phyloP scores from a whole-genome alignment of 2,797 vertebrate genomes.

The Calcarius lapponicus region DNA sequence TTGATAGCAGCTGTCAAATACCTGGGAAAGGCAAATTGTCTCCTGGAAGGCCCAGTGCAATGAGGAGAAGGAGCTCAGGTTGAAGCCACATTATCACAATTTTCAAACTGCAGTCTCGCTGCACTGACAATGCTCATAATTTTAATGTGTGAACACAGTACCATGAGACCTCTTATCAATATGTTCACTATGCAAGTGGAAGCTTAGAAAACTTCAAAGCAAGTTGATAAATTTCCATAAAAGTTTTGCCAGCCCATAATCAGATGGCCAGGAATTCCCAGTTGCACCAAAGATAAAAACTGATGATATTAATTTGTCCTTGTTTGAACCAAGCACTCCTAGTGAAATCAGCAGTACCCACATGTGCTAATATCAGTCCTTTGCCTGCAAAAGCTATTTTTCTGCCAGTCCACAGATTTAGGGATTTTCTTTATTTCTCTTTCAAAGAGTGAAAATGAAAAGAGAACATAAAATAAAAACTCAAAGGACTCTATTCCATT shows the following conservation, averaged over 20 bases:
- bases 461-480: conserved; percentile 34
- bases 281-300: conserved; percentile 31
- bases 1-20: neutral
- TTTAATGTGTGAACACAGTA: conserved; percentile 8
- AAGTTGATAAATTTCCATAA: conserved; percentile 33
- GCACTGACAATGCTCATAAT: neutral
- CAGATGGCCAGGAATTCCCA: conserved; percentile 24
- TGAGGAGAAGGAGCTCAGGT: neutral
- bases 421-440: conserved; percentile 32
- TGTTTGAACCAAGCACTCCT: conserved; percentile 4
- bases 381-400: conserved; percentile 11
- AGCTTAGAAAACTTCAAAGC: conserved; percentile 41
- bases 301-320: conserved; percentile 36
- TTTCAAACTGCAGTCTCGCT: neutral
- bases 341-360: conserved; percentile 5
- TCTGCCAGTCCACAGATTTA: conserved; percentile 6
- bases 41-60: neutral
- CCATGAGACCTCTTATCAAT: conserved; percentile 25
- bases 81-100: neutral
- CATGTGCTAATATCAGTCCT: neutral
- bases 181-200: neutral
- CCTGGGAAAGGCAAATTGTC: neutral
- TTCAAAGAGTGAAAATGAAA: conserved; percentile 49
- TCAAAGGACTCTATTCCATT: neutral
- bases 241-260: conserved; percentile 43